These are phyloP conservation scores for Perodicticus potto DNA, from an alignment of 2,797 vertebrate species.

Conservation along the genomic window DNA sequence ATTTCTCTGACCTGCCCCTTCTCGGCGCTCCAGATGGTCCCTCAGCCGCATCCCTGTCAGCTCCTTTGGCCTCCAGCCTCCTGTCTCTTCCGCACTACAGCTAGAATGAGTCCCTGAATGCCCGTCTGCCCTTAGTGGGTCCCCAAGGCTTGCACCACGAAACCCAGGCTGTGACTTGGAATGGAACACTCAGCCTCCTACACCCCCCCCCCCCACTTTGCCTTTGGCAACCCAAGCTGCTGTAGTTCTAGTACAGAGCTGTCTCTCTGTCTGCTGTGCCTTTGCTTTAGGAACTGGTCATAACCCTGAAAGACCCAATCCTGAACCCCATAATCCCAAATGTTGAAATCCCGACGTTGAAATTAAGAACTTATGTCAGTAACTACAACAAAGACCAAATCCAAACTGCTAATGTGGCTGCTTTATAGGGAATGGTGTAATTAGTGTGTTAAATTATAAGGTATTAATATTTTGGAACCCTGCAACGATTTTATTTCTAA, in stretches of 20 bases:
- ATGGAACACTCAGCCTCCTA: neutral
- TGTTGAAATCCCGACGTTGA: neutral
- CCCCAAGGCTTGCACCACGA: neutral
- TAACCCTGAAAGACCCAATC: neutral
- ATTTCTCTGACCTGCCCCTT: neutral
- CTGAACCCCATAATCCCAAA: neutral
- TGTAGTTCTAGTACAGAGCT: neutral
- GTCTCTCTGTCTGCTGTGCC: neutral
- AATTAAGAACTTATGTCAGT: conserved; percentile 36
- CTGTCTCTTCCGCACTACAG: neutral
- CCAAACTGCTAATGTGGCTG: neutral
- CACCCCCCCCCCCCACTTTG: rapidly evolving
- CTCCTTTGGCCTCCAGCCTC: no score
- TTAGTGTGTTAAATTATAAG: conserved; percentile 32
- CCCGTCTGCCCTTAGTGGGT: neutral
- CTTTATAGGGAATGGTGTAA: neutral
- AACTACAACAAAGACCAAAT: conserved; percentile 64
- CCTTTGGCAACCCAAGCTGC: neutral
- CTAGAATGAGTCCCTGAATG: neutral
- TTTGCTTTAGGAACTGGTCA: neutral
- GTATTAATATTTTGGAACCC: conserved; percentile 73
- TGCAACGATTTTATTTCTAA: conserved; percentile 80
- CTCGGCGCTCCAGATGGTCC: neutral
- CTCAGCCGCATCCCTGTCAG: neutral
- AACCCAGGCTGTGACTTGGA: neutral